Evolutionary conservation across 2,113 vertebrate genomes (phyloP).

Genomic region (Piliocolobus tephrosceles): DNA sequence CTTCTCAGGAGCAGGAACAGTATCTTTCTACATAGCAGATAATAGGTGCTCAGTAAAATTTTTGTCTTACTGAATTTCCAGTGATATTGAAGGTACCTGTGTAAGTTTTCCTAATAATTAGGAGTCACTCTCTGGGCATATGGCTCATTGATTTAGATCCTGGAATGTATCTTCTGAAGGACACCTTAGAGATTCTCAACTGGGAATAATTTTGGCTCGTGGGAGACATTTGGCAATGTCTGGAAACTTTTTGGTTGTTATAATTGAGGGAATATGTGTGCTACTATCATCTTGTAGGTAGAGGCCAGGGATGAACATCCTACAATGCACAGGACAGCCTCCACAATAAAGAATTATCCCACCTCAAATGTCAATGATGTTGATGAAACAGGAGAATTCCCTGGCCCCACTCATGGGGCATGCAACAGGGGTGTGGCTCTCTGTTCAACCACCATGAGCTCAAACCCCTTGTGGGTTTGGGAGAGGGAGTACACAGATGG

Average conservation of each 20-base stretch:
- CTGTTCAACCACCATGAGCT: no score
- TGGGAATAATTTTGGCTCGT: not conserved
- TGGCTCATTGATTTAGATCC: not conserved
- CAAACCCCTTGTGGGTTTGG: no score
- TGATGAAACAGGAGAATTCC: no score
- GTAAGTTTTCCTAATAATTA: not conserved
- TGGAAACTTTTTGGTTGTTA: not conserved
- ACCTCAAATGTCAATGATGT: not conserved
- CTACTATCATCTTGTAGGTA: not conserved
- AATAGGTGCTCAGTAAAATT: constrained; percentile 4
- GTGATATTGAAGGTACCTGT: not conserved
- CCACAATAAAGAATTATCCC: not conserved
- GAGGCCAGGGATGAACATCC: not conserved
- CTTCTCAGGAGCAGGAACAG: not conserved
- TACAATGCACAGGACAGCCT: not conserved
- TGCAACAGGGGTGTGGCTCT: no score
- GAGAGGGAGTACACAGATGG: no score
- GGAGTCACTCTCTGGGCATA: not conserved
- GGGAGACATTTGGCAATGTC: not conserved
- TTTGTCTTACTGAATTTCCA: not conserved
- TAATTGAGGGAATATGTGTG: not conserved
- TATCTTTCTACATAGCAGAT: not conserved
- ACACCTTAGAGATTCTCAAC: not conserved
- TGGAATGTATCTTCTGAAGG: not conserved
- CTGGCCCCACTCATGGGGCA: no score